These are phyloP conservation scores for Galago senegalensis DNA, from an alignment of 2,797 vertebrate genomes.

Conservation along the genomic window DNA sequence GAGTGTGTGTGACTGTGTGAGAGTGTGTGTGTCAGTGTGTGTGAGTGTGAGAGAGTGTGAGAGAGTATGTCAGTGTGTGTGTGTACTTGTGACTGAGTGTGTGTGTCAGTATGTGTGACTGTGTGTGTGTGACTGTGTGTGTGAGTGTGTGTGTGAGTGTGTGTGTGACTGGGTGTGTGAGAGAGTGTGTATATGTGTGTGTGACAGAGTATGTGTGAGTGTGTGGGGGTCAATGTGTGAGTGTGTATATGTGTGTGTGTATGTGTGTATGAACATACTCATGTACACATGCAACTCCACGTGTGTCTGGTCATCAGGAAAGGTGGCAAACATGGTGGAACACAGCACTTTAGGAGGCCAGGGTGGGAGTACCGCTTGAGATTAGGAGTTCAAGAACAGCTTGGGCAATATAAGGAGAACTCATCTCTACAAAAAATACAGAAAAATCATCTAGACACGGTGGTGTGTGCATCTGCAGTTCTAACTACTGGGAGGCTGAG, in stretches of 20 bases:
- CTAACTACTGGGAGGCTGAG: not conserved
- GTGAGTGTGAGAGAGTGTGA: no score
- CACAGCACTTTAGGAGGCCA: not conserved
- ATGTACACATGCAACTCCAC: not conserved
- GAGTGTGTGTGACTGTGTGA: no score
- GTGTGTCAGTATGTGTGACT: no score
- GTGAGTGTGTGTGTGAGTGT: no score
- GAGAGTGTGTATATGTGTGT: no score
- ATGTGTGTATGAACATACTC: not conserved
- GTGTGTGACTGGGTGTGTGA: no score
- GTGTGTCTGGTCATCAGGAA: not conserved
- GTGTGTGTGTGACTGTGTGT: accelerated
- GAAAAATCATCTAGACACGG: not conserved
- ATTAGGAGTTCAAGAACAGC: not conserved
- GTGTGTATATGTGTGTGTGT: accelerated
- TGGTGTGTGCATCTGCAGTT: not conserved
- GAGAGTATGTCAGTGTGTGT: no score
- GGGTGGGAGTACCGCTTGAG: not conserved
- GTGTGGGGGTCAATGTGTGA: no score
- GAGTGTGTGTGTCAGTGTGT: no score
- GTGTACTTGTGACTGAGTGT: no score
- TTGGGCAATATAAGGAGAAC: not conserved
- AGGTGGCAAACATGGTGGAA: not conserved
- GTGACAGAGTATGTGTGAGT: no score
- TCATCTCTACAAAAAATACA: not conserved